phyloP scores from a whole-genome alignment of 2,888 invertebrate species.

The Leptinotarsa peninsularis region DNA sequence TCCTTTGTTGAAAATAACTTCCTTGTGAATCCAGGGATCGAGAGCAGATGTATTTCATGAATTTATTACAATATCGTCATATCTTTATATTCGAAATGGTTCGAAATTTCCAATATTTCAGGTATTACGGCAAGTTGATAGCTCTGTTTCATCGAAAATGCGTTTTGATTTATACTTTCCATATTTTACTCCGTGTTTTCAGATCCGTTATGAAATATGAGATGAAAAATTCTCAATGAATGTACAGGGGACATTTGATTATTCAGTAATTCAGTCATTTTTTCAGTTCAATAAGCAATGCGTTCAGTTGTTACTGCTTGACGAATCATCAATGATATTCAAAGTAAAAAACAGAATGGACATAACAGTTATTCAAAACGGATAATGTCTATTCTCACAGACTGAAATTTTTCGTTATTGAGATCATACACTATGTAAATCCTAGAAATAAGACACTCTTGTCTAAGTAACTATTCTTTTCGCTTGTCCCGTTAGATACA shows the following conservation, averaged over 20 bases:
- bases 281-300: background rate
- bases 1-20: conserved; percentile 1
- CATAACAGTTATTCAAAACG: no score
- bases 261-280: no score
- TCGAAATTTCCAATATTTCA: conserved; percentile 7
- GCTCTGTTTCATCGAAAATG: background rate
- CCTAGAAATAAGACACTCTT: no score
- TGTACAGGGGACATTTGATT: no score
- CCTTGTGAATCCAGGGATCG: conserved; percentile 11
- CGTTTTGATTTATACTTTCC: conserved; percentile 1
- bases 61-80: conserved; percentile 14
- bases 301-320: background rate
- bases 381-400: no score
- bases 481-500: no score
- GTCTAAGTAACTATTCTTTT: no score
- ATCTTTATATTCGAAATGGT: background rate
- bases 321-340: no score
- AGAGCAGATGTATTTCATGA: conserved; percentile 13
- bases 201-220: conserved; percentile 1
- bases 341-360: no score
- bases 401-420: no score
- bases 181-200: background rate
- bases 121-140: conserved; percentile 6
- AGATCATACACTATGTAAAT: no score
- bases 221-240: background rate